These are phyloP conservation scores for Graphium colonna DNA, from an alignment of 2,888 invertebrate species.

Conservation along the genomic window DNA sequence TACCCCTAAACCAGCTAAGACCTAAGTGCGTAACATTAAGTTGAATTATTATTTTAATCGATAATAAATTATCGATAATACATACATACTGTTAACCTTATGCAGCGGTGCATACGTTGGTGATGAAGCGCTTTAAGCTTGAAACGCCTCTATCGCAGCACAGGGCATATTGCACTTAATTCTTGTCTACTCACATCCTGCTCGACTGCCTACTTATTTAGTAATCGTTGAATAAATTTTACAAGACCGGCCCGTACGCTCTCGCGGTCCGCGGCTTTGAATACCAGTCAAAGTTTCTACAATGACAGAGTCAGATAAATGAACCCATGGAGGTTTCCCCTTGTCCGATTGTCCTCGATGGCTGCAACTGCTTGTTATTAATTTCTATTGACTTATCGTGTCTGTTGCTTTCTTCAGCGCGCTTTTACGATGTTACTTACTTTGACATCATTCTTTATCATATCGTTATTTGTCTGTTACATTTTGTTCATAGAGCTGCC, in stretches of 20 bases:
- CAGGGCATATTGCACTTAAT: neutral
- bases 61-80: neutral
- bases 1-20: no score
- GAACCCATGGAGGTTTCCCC: conserved; percentile 2
- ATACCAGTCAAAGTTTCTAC: conserved; percentile 17
- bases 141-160: neutral
- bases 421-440: neutral
- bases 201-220: conserved; percentile 9
- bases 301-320: conserved; percentile 21
- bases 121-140: neutral
- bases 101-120: neutral
- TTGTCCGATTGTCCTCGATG: conserved; percentile 19
- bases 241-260: conserved; percentile 1
- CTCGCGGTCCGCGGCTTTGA: conserved; percentile 15
- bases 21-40: no score
- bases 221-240: conserved; percentile 14
- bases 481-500: no score
- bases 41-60: no score
- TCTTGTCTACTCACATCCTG: neutral
- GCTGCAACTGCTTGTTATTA: conserved; percentile 17
- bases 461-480: no score
- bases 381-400: conserved; percentile 19
- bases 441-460: conserved; percentile 5
- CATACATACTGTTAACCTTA: neutral
- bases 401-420: neutral